Conservation (phyloP, 2,797 vertebrate genomes). For the Onychomys leucogaster region DNA sequence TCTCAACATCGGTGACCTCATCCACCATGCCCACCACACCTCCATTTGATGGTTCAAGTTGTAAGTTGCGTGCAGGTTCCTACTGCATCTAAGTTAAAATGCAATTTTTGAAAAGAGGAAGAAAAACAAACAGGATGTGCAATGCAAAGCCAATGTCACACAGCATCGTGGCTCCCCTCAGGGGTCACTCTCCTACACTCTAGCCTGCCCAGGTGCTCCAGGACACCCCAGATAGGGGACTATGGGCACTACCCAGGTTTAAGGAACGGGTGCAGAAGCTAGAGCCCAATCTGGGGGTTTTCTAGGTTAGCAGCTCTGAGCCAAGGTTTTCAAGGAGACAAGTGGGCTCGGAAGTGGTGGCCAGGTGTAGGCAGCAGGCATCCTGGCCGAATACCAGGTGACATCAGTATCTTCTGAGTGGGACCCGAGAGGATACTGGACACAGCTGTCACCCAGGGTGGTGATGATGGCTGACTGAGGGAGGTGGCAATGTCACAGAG, state of each 20-base stretch:
- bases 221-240: no score
- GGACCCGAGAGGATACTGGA: neutral
- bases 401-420: neutral
- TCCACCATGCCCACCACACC: accelerated
- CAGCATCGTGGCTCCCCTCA: neutral
- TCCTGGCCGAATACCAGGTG: neutral
- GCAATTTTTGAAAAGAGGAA: neutral
- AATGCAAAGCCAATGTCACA: neutral
- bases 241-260: accelerated
- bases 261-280: neutral
- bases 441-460: neutral
- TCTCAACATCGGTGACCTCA: neutral
- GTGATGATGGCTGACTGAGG: no score
- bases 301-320: neutral
- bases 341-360: neutral
- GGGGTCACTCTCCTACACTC: neutral
- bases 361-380: neutral
- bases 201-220: neutral
- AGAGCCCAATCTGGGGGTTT: neutral
- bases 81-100: neutral
- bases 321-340: neutral
- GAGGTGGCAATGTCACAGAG: no score
- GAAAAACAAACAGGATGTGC: neutral
- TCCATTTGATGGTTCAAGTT: neutral
- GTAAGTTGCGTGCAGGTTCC: neutral